Conservation (phyloP, 1,140 invertebrate genomes). For the Bombus difficillimus region DNA sequence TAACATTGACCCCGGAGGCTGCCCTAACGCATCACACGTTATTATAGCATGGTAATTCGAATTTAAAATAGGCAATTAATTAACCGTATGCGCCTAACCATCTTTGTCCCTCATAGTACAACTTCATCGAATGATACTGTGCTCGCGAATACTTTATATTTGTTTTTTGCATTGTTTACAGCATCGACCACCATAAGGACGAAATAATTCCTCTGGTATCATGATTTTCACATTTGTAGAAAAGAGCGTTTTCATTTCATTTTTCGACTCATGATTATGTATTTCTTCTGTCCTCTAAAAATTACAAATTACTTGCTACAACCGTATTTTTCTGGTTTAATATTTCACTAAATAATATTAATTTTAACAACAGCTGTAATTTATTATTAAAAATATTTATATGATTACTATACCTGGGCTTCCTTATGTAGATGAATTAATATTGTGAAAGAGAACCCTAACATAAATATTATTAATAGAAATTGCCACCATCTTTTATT, state of each 20-base stretch:
- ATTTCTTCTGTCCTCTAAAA: neutral
- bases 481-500: neutral
- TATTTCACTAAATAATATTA: neutral
- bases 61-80: conserved; percentile 70
- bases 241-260: neutral
- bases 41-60: conserved; percentile 62
- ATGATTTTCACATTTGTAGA: neutral
- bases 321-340: neutral
- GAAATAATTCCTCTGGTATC: neutral
- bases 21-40: conserved; percentile 51
- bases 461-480: neutral
- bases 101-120: neutral
- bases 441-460: neutral
- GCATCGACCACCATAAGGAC: neutral
- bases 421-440: neutral
- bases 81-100: conserved; percentile 35
- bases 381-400: neutral
- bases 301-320: neutral
- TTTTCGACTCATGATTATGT: neutral
- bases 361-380: neutral
- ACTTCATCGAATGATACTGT: conserved; percentile 40
- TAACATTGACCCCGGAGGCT: conserved; percentile 33
- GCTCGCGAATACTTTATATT: conserved; percentile 48
- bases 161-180: neutral
- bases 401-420: neutral